Percentiles rank a stretch among this genome's conserved stretches.
Conservation (phyloP, 2,113 vertebrate genomes). For the Eonycteris spelaea region DNA sequence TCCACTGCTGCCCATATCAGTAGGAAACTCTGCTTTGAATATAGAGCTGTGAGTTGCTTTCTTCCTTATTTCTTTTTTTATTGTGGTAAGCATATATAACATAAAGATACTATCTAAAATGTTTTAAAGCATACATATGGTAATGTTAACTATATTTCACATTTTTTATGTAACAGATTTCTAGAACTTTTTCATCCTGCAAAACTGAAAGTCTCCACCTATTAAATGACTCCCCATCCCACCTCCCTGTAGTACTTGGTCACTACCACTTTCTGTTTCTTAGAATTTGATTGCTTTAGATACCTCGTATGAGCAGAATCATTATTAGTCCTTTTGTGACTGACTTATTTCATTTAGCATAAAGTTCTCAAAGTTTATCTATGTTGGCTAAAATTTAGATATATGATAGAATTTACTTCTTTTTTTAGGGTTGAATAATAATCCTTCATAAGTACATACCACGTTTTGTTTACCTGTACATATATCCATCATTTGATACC, state of each 20-base stretch:
- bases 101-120: background rate
- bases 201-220: background rate
- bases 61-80: background rate
- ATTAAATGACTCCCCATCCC: rapidly evolving
- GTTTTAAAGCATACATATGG: background rate
- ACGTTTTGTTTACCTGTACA: background rate
- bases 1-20: background rate
- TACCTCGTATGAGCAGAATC: background rate
- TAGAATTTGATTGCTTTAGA: background rate
- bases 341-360: background rate
- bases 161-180: background rate
- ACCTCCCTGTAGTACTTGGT: rapidly evolving
- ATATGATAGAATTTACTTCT: background rate
- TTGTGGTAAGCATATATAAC: background rate
- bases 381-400: background rate
- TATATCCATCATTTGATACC: background rate
- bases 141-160: background rate
- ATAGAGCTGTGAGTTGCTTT: background rate
- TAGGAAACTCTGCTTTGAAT: background rate
- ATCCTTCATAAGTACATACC: background rate
- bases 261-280: background rate
- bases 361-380: background rate
- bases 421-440: background rate
- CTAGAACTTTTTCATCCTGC: background rate
- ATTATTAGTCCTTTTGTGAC: background rate